Base-by-base conservation (phyloP, 2,797 vertebrate species). In the Hemibagrus guttatus region DNA sequence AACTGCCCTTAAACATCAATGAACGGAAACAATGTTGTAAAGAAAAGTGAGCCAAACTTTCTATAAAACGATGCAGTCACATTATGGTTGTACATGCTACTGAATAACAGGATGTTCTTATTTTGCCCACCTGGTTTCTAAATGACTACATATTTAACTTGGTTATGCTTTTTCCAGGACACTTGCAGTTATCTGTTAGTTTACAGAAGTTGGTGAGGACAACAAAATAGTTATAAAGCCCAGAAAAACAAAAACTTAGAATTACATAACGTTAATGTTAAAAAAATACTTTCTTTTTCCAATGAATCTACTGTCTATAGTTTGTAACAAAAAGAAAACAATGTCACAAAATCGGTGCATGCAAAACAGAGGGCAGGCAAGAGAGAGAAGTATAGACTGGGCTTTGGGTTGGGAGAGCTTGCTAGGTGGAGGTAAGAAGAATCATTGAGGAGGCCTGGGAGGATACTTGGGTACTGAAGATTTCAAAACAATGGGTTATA, bases 401-500 rank as follows among this genome's bases (percentile, higher is more conserved):
- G 94, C 95, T 95, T 95, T 94, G 93, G 93, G 95, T 94, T 93
- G 95, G 95, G 94, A 95, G 94, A 88, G 94, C 95, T 93, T 95
- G 94, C 93, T 95, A 95, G 93, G 93, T 95, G 92, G 94, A 93
- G n/a, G 31, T 92, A 94, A 94, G 94, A 94, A 95, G 93, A 95
- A 95, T 94, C 94, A 95, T 93, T 95, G 94, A 96, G 93, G 13
- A 66, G 39, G 35, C 21, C 58, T 68, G 54, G n/a, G 35, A 74
- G 95, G 95, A 95, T 94, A 94, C 94, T 95, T 94, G 95, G 95
- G 95, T 93, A 93, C 93, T 93, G 94, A 94, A 9, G 85, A 82
- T 19, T 76, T 49, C 28, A 7, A 79, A 13, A 46, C 42, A n/a
- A 74, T 26, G 54, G 4, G 17, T 66, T 82, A 49, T 66, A 66